Base-by-base conservation (phyloP, 2,888 invertebrate species). In the Trisateles emortualis region DNA sequence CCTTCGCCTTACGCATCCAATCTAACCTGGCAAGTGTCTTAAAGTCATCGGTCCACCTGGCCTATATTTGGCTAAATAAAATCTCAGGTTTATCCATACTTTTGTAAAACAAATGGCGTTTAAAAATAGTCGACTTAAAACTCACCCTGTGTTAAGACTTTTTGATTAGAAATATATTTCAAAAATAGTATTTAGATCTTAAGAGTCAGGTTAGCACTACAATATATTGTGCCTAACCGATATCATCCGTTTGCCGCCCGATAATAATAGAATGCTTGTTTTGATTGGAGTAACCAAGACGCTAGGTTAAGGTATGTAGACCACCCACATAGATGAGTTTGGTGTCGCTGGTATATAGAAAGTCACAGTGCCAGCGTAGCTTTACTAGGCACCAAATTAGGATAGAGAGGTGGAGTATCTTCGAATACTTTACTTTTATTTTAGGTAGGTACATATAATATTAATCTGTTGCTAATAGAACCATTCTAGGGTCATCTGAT, bases 231-330 rank as follows among this genome's bases (percentile, higher is more conserved):
- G 55, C 24, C 53, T 54, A 53, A 43, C 36, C 36, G 11, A 26
- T 24, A 41, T 29, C 30, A 47, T 52, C 36, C 52, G 36, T 32
- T 30, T 3, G 41, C 41, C 29, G 52, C 41, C 52, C 29, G 35
- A 13, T 41, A 30, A 33, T 13, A 26, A 8, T 50, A 51, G 33
- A 11, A 29, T 4, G 11, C 24, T 14, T 17, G n/a, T 33, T 19
- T 17, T 41, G 35, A n/a, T 26, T 16, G 16, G 26, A 2, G n/a
- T 33, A 11, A 43, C 53, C 66, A 68, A 54, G 14, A 54, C 46
- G 61, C 59, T 69, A 69, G 61, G 43, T 50, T 65, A 65, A 50
- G 50, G 19, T 64, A 60, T 50, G 47, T 64, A 51, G 52, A 39
- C 52, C 53, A 49, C 42, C 50, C 10, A 30, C 35, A 42, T 51